Evolutionary conservation across 2,888 invertebrate species (phyloP), one percentile per base, ranked within the genome.

Genomic region (Cantharis rufa): DNA sequence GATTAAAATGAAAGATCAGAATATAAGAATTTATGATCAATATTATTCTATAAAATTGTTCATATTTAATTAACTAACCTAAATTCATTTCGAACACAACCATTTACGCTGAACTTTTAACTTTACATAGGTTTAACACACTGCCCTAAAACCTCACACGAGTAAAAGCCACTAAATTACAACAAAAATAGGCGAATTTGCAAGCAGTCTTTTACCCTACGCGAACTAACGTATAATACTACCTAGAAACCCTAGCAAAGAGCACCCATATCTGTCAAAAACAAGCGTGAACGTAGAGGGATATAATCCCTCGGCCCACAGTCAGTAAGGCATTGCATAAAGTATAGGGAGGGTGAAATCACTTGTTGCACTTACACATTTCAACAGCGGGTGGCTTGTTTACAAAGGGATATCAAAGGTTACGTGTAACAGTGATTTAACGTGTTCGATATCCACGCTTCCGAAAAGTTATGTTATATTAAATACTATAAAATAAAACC

Each of bases 251-350:
- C 76, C 75, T 71, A 24, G 75, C 16, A 66, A 66, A 76, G 74
- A 74, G 74, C 63, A 74, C 64, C 71, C 73, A 74, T 78, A 78
- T 78, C 78, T 78, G 78, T 78, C 76, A 78, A 78, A 78, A 78
- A 72, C 78, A 78, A 72, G 71, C 78, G 74, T 72, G 72, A 71
- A 74, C 68, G 64, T 69, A 76, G 76, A 74, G 78, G 75, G 79
- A 75, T 48, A 75, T 72, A 69, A 75, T 71, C 79, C 77, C 78
- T 78, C 70, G 63, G 63, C 69, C 16, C 48, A 48, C 62, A 61
- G 66, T 72, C 63, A 70, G 71, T 61, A 70, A 63, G 70, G 48
- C 21, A 64, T 71, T 72, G 69, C 72, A 62, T 73, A 68, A 62
- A 69, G 48, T 70, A 71, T 62, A 48, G 72, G 71, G 75, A 70